These are phyloP conservation scores for Bursaphelenchus mucronatus DNA, from an alignment of 1,140 invertebrate genomes.

Conservation along the genomic window DNA sequence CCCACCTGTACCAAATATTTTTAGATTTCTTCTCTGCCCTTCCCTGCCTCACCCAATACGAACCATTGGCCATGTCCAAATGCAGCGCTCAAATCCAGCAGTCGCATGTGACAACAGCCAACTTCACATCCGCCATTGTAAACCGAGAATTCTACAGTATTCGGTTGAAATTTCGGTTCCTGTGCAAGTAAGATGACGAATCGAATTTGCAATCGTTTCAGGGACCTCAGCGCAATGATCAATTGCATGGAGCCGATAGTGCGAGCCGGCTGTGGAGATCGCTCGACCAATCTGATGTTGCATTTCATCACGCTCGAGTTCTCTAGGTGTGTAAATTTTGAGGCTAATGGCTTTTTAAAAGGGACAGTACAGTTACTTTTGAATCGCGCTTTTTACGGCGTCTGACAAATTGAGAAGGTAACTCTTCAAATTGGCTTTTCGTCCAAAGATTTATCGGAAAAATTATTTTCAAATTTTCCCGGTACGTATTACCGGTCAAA, in stretches of 20 bases:
- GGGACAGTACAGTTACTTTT: too few species aligned
- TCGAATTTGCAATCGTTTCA: slow-evolving; percentile 1
- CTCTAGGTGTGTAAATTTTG: slow-evolving; percentile 1
- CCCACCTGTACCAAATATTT: too few species aligned
- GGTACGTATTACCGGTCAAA: too few species aligned
- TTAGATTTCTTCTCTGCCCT: slow-evolving; percentile 21
- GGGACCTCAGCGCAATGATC: slow-evolving; percentile 19
- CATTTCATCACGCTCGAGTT: slow-evolving; percentile 20
- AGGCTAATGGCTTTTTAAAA: too few species aligned
- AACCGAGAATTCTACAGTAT: slow-evolving; percentile 19
- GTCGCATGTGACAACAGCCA: slow-evolving; percentile 15
- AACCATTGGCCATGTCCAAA: slow-evolving; percentile 21
- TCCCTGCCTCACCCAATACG: slow-evolving; percentile 12
- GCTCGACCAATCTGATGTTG: slow-evolving; percentile 17
- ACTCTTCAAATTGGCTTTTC: too few species aligned
- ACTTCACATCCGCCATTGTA: slow-evolving; percentile 12
- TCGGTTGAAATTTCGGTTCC: slow-evolving; percentile 16
- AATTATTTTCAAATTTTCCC: too few species aligned
- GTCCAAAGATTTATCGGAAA: too few species aligned
- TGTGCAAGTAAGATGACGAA: slow-evolving; percentile 5
- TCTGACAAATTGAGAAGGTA: too few species aligned
- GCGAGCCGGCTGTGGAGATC: slow-evolving; percentile 9
- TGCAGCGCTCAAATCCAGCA: slow-evolving; percentile 16
- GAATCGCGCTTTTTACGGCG: too few species aligned
- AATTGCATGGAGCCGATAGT: slow-evolving; percentile 24